Conservation (phyloP, 1,140 invertebrate species). For the Cyclargus thomasi region DNA sequence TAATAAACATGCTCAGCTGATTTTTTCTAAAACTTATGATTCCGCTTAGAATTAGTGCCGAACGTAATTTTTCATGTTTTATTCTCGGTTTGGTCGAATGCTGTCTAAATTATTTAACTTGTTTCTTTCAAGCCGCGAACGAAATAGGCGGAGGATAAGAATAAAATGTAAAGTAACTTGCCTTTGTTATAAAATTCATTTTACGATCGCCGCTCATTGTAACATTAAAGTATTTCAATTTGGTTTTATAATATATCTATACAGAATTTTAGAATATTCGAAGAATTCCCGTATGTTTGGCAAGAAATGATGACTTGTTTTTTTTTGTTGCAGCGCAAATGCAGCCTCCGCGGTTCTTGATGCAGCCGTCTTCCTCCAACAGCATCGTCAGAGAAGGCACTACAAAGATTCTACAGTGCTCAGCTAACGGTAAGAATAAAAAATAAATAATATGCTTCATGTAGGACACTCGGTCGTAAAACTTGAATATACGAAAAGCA, state of each 20-base stretch:
- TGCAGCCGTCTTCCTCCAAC: constrained; percentile 86
- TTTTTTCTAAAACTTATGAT: no score
- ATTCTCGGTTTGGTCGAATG: background rate
- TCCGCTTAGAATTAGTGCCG: background rate
- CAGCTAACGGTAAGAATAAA: constrained; percentile 83
- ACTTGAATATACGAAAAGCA: no score
- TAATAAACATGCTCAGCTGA: background rate
- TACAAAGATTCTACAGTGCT: constrained; percentile 92
- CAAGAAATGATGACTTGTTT: constrained; percentile 16
- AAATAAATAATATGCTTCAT: no score
- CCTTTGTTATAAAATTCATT: constrained; percentile 7
- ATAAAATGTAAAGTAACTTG: constrained; percentile 14
- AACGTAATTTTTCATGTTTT: background rate
- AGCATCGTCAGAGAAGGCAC: constrained; percentile 89
- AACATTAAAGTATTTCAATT: constrained; percentile 10
- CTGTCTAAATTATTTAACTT: background rate
- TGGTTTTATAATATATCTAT: constrained; percentile 6
- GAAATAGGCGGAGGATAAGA: background rate
- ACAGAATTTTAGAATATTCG: background rate
- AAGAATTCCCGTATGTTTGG: background rate
- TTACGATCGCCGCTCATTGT: constrained; percentile 9
- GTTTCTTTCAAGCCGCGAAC: constrained; percentile 5
- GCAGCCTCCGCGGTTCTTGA: constrained; percentile 89
- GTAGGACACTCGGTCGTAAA: no score
- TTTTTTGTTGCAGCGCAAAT: constrained; percentile 71